phyloP scores from a whole-genome alignment of 2,113 vertebrate genomes.

The Tinamus guttatus region DNA sequence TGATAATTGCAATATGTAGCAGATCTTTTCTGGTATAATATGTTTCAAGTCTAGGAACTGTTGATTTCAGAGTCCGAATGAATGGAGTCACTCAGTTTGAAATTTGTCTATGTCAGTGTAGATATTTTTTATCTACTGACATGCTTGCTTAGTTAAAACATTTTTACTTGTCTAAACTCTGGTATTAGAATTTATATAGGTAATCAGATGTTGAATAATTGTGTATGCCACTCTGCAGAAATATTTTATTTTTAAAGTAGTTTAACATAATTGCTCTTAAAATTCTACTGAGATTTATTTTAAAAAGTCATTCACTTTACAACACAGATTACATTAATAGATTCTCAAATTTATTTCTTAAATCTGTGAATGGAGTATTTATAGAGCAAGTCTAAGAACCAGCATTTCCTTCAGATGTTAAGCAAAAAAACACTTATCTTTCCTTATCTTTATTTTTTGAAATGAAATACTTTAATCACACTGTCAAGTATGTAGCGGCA shows the following conservation, averaged over 20 bases:
- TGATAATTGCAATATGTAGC: not conserved
- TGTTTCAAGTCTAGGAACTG: not conserved
- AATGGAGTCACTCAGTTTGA: not conserved
- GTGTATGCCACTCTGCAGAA: not conserved
- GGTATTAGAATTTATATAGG: not conserved
- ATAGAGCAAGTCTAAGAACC: not conserved
- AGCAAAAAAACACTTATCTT: not conserved
- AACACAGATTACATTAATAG: not conserved
- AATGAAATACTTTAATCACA: not conserved
- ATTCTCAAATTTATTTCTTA: not conserved
- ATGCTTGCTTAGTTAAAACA: not conserved
- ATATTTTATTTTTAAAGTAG: not conserved
- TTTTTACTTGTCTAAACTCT: not conserved
- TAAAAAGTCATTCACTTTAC: not conserved
- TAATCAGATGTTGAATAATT: not conserved
- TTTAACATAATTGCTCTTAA: not conserved
- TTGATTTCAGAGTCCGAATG: not conserved
- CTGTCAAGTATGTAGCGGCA: not conserved
- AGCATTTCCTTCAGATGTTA: not conserved
- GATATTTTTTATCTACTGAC: not conserved
- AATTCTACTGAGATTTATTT: not conserved
- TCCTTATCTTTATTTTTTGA: not conserved
- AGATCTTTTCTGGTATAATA: not conserved
- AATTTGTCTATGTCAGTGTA: not conserved
- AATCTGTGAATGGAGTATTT: not conserved